Base-by-base conservation (phyloP, 2,113 vertebrate genomes). In the Gymnorhina tibicen region DNA sequence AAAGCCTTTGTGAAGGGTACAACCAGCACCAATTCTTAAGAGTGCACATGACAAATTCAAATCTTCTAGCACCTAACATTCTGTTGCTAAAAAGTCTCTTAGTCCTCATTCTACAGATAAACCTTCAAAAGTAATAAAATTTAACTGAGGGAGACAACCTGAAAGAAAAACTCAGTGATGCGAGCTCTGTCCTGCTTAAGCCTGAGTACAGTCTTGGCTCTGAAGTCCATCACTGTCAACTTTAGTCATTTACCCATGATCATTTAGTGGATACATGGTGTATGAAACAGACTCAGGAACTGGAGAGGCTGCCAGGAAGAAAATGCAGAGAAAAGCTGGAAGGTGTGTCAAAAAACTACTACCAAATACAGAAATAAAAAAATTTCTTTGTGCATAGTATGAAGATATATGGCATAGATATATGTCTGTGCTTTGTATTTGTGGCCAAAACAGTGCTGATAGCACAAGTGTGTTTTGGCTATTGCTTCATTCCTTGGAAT, bases 221-320 rank as follows among this genome's bases (percentile, higher is more conserved):
- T 77, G 24, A 94, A 94, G 78, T 89, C 89, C 74, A 95, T 91
- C 93, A 95, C 67, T 93, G 94, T 87, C 93, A 93, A 76, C 62
- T 82, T 76, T 2, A 95, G 59, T 93, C 35, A 79, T 47, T 91
- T 85, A 95, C 85, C n/a, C 24, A 67, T 0, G 1, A 93, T 76
- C 52, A 72, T 50, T 87, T 74, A 68, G 35, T 27, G 33, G 72
- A 89, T 59, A 84, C 15, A 46, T 0, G 0, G 11, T 8, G 37
- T 33, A 62, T 26, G 20, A 87, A 87, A 56, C 20, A 60, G 28
- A 72, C 18, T 89, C 1, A 2, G 67, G 59, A 89, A 53, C 21
- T 66, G n/a, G 16, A 82, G 37, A 66, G 42, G 32, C 37, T 79
- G 37, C 62, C 85, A 50, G 18, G 37, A 91, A 79, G 37, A 64